Conservation (phyloP, 2,113 vertebrate species). For the Asarcornis scutulata region DNA sequence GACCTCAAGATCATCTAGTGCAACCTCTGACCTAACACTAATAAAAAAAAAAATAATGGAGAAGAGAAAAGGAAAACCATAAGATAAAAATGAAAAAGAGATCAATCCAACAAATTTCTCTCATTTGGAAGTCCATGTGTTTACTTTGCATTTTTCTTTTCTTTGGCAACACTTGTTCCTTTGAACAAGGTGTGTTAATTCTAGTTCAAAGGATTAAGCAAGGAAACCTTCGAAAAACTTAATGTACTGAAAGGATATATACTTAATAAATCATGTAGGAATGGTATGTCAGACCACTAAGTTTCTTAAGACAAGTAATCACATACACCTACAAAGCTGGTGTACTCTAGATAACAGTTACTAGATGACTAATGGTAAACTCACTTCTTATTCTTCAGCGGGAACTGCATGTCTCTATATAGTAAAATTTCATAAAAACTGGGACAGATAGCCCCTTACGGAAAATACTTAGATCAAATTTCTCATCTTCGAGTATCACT, state of each 20-base stretch:
- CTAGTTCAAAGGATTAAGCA: background rate
- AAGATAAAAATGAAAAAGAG: background rate
- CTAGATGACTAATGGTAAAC: background rate
- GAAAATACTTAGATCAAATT: background rate
- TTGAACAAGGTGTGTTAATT: background rate
- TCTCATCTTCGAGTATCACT: background rate
- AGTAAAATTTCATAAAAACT: background rate
- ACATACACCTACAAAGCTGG: background rate
- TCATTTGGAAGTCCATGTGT: background rate
- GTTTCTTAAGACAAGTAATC: background rate
- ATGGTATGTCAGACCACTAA: background rate
- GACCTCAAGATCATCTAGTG: no score
- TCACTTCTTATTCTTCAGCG: background rate
- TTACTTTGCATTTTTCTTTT: background rate
- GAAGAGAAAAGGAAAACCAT: background rate
- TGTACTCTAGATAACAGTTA: background rate
- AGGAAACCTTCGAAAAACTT: background rate
- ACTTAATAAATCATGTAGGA: background rate
- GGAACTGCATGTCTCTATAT: accelerated
- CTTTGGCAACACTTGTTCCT: background rate
- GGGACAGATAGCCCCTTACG: background rate
- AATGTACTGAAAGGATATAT: background rate
- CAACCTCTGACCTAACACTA: no score
- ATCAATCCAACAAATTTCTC: background rate
- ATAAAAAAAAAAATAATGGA: no score